phyloP scores from a whole-genome alignment of 2,797 vertebrate species.

The Pangasius krempfi region DNA sequence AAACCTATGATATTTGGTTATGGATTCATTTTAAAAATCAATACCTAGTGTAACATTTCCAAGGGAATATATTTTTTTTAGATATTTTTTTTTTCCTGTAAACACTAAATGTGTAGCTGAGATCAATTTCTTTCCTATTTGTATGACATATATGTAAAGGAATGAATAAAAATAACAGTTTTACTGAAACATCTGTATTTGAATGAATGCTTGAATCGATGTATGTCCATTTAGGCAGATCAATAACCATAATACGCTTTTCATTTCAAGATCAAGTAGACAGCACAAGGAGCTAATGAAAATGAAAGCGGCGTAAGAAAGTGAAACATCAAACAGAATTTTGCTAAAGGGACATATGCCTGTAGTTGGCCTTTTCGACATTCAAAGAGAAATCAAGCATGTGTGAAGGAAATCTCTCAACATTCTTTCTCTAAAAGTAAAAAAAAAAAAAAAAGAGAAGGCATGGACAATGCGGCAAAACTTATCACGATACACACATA shows the following conservation, averaged over 20 bases:
- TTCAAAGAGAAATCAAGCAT: neutral
- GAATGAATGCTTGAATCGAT: neutral
- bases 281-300: neutral
- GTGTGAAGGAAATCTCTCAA: neutral
- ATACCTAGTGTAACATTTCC: neutral
- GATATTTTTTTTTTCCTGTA: neutral
- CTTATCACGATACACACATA: neutral
- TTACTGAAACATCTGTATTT: neutral
- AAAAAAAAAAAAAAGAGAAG: neutral
- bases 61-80: neutral
- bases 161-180: neutral
- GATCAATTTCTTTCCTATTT: neutral
- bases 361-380: neutral
- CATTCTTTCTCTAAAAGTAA: neutral
- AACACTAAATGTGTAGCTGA: neutral
- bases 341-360: neutral
- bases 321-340: neutral
- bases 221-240: neutral
- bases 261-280: neutral
- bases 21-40: neutral
- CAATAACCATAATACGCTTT: neutral
- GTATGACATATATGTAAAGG: neutral
- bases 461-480: neutral
- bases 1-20: neutral
- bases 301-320: conserved; percentile 10